Evolutionary conservation across 1,140 invertebrate species (phyloP).

Genomic region (Eupristina koningsbergeri): DNA sequence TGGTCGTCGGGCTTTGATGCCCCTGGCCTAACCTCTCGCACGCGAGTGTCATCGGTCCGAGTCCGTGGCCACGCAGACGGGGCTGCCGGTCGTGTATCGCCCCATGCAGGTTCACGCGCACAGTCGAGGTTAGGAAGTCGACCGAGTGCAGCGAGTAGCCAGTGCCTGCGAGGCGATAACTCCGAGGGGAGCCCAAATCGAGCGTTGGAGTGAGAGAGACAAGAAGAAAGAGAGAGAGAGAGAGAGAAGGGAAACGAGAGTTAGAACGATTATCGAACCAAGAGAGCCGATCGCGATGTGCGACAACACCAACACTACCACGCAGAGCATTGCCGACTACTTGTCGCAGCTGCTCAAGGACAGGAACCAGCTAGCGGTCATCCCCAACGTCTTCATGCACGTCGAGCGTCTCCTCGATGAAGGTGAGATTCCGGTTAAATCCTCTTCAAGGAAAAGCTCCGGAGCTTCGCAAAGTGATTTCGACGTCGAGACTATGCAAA

Average conservation of each 20-base stretch:
- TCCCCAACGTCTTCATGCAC: slow-evolving; percentile 99
- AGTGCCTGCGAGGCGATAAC: slow-evolving; percentile 16
- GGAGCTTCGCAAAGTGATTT: no score
- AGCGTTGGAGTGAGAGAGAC: slow-evolving; percentile 22
- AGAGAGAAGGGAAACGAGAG: neutral
- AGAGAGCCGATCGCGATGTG: slow-evolving; percentile 76
- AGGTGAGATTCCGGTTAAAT: slow-evolving; percentile 81
- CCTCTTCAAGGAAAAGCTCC: no score
- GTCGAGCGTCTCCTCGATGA: slow-evolving; percentile 98
- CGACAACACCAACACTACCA: slow-evolving; percentile 84
- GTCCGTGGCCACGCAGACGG: slow-evolving; percentile 13
- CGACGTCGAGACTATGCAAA: no score
- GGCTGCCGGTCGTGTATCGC: neutral
- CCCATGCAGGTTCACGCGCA: slow-evolving; percentile 40
- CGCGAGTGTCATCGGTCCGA: neutral
- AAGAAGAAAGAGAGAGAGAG: neutral
- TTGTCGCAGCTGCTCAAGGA: slow-evolving; percentile 99
- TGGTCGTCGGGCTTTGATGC: no score
- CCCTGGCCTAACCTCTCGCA: neutral
- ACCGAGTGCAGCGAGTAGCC: neutral
- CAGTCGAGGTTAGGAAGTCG: slow-evolving; percentile 43
- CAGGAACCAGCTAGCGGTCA: slow-evolving; percentile 99
- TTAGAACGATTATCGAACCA: neutral
- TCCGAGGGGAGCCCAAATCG: neutral
- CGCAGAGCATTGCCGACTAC: slow-evolving; percentile 98